Percentiles rank a stretch among this genome's conserved stretches.
Conservation (phyloP, 2,888 invertebrate genomes). For the Acrobasis repandana region DNA sequence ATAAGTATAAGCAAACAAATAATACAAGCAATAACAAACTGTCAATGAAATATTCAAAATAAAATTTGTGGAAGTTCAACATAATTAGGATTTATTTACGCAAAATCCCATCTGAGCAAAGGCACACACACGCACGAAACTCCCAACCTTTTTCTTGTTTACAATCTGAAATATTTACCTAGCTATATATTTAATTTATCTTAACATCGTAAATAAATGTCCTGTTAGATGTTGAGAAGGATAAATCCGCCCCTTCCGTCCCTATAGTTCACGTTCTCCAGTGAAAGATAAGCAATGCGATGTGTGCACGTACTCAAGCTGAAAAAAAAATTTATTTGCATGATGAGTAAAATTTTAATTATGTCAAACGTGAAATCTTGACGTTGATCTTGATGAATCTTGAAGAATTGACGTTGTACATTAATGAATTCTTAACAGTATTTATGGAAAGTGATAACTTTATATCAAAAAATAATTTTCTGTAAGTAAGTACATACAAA, state of each 20-base stretch:
- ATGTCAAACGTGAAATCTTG: too few species aligned
- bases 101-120: conserved; percentile 2
- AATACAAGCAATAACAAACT: too few species aligned
- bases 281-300: not conserved
- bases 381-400: too few species aligned
- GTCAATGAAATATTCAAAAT: not conserved
- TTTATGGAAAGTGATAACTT: too few species aligned
- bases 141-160: conserved; percentile 16
- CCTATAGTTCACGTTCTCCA: conserved; percentile 1
- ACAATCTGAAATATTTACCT: conserved; percentile 22
- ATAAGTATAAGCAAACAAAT: too few species aligned
- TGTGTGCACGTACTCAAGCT: too few species aligned
- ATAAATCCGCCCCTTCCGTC: conserved; percentile 21
- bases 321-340: too few species aligned
- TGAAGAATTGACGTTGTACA: too few species aligned
- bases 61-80: not conserved
- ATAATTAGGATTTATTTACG: conserved; percentile 5
- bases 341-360: too few species aligned
- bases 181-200: conserved; percentile 22
- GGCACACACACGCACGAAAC: not conserved
- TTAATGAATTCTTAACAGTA: too few species aligned
- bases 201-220: conserved; percentile 27
- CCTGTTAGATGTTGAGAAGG: conserved; percentile 21
- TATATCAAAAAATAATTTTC: too few species aligned
- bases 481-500: too few species aligned